phyloP scores from a whole-genome alignment of 2,113 vertebrate genomes.

The Rhinichthys klamathensis region DNA sequence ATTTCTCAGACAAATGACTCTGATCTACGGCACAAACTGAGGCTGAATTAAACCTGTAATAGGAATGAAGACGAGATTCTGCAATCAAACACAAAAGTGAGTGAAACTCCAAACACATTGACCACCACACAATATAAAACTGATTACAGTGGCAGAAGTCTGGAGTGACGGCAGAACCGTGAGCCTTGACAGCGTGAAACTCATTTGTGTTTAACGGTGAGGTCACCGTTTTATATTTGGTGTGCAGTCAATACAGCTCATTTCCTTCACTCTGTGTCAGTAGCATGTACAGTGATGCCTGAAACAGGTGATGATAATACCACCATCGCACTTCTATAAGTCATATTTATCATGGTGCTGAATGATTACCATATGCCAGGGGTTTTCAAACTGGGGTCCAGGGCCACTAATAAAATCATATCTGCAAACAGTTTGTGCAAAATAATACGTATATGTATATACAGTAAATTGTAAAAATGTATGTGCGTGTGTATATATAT shows the following conservation, averaged over 20 bases:
- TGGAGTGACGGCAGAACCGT: neutral
- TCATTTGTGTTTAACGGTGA: neutral
- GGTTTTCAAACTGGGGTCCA: too few relatives aligned
- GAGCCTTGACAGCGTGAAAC: neutral
- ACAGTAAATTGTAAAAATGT: too few relatives aligned
- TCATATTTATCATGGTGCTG: neutral
- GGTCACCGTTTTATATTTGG: slow-evolving; percentile 16
- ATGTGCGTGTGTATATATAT: too few relatives aligned
- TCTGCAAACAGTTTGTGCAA: too few relatives aligned
- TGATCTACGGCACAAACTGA: slow-evolving; percentile 33
- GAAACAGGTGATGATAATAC: too few relatives aligned
- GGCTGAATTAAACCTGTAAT: slow-evolving; percentile 12
- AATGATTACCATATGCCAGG: neutral
- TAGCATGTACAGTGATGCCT: neutral
- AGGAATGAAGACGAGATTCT: neutral
- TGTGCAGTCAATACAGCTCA: neutral
- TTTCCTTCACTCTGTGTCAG: neutral
- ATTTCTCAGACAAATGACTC: slow-evolving; percentile 33
- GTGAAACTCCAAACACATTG: neutral
- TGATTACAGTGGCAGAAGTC: neutral
- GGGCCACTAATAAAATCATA: too few relatives aligned
- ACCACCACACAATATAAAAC: neutral
- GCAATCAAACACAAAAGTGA: slow-evolving; percentile 9
- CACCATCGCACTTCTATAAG: neutral
- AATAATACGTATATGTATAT: too few relatives aligned